Conservation (phyloP, 2,888 invertebrate genomes). For the Brassicogethes aeneus region DNA sequence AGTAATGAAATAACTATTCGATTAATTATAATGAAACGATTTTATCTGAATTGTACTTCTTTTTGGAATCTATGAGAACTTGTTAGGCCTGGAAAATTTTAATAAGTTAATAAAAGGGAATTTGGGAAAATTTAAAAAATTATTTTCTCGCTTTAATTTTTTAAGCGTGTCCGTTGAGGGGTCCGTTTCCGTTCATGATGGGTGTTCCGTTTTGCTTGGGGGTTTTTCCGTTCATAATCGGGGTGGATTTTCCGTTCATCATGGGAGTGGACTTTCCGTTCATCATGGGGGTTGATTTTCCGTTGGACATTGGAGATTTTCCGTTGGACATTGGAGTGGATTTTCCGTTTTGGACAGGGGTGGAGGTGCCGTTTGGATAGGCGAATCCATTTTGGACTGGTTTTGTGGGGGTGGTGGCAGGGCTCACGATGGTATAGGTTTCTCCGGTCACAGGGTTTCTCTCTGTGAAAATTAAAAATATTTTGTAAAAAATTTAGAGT, state of each 20-base stretch:
- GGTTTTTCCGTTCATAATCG: constrained; percentile 24
- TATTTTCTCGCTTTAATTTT: constrained; percentile 12
- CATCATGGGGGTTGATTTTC: constrained; percentile 22
- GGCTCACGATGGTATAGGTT: constrained; percentile 33
- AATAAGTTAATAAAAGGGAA: no score
- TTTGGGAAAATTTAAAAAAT: no score
- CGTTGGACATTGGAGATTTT: constrained; percentile 14
- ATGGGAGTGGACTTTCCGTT: constrained; percentile 30
- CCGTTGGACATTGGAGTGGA: constrained; percentile 22
- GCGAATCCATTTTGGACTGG: constrained; percentile 29
- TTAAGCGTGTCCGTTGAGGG: constrained; percentile 10
- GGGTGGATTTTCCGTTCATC: constrained; percentile 27
- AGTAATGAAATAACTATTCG: no score
- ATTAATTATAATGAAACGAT: no score
- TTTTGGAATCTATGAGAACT: no score
- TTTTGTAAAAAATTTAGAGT: not conserved
- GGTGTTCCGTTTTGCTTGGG: constrained; percentile 20
- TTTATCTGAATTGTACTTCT: no score
- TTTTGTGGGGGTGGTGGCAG: constrained; percentile 33
- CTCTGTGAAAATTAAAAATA: constrained; percentile 19
- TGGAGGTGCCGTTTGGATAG: constrained; percentile 25
- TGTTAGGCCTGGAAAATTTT: no score
- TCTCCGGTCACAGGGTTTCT: constrained; percentile 41
- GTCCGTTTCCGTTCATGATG: constrained; percentile 14
- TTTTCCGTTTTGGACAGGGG: constrained; percentile 25